Evolutionary conservation across 2,888 invertebrate species (phyloP), one percentile per base, ranked within the genome.

Genomic region (Mycogona germanica): DNA sequence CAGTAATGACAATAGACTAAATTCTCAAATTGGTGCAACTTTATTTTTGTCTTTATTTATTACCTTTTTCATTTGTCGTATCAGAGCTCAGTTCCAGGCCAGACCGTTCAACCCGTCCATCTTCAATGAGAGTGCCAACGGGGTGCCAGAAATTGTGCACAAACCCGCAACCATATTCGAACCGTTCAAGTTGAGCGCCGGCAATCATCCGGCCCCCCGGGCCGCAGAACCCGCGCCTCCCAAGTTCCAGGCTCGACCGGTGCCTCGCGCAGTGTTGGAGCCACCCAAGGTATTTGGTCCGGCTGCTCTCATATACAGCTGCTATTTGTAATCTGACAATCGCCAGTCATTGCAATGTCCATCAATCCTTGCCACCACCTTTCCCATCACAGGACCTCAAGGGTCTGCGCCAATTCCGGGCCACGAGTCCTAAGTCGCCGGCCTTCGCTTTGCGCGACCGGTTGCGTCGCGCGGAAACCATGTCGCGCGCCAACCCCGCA

Each of bases 31-130:
- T n/a, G n/a, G n/a, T n/a, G n/a, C n/a, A n/a, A n/a, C n/a, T n/a
- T n/a, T n/a, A n/a, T n/a, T n/a, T n/a, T n/a, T n/a, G n/a, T n/a
- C n/a, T n/a, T n/a, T n/a, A n/a, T n/a, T n/a, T n/a, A n/a, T n/a
- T n/a, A n/a, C n/a, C 19, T 12, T 41, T 7, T 9, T n/a, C 19
- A 25, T 45, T 6, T 12, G 7, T 45, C 41, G 41, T 41, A 17
- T 30, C 17, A 52, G 52, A 9, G 44, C 76, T 64, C 77, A 78
- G 67, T 77, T 83, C 28, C 82, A 80, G 67, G 80, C 83, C 0
- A 73, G 78, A 53, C 81, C 82, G 2, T 68, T 83, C 46, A 79
- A 77, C 50, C 74, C 73, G 60, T 76, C 74, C 57, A 75, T 81
- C 2, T 67, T 81, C 32, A 71, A 73, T 57, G 76, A 75, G 2